Conservation (phyloP, 2,888 invertebrate genomes). For the Meghimatium bilineatum region DNA sequence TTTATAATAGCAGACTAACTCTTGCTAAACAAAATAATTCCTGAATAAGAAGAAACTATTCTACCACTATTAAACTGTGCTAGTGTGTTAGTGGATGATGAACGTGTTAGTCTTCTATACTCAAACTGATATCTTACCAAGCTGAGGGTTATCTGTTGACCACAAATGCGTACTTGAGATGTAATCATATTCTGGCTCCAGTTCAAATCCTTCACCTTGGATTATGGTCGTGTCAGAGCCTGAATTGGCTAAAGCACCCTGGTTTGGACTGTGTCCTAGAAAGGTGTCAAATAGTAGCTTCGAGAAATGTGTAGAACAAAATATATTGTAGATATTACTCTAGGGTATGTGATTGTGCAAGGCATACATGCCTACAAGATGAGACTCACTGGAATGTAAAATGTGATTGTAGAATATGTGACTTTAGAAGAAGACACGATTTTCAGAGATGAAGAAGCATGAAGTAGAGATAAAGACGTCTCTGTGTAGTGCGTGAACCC, state of each 20-base stretch:
- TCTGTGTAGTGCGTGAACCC: too few species aligned
- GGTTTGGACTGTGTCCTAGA: background rate
- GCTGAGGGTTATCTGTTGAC: background rate
- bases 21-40: too few species aligned
- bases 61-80: too few species aligned
- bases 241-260: background rate
- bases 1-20: too few species aligned
- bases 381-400: too few species aligned
- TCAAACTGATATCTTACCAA: background rate
- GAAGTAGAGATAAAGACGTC: too few species aligned
- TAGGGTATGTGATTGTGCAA: too few species aligned
- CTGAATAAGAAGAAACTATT: too few species aligned
- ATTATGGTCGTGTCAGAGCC: background rate
- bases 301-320: background rate
- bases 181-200: background rate
- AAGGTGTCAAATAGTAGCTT: background rate
- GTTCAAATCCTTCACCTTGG: conserved; percentile 2
- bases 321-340: background rate
- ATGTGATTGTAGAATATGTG: too few species aligned
- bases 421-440: too few species aligned
- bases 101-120: background rate
- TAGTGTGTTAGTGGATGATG: background rate
- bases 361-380: too few species aligned
- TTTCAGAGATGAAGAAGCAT: too few species aligned
- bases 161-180: background rate